Percentiles rank a stretch among this genome's conserved stretches.
Conservation (phyloP, 1,140 invertebrate genomes). For the Gryllus bimaculatus region DNA sequence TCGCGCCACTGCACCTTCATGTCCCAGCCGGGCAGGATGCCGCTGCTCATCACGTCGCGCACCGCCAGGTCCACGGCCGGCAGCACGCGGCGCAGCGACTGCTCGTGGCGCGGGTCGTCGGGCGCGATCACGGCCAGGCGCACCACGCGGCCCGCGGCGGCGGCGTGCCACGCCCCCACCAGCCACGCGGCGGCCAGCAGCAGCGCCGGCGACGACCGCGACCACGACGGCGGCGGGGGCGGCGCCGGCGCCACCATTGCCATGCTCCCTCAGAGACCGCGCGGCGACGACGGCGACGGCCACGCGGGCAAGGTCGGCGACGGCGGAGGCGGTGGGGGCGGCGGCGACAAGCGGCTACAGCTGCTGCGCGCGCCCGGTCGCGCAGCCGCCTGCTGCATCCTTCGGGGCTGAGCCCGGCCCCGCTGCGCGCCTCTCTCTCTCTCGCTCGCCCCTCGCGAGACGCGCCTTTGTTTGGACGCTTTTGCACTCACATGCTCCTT, state of each 20-base stretch:
- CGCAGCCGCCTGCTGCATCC: not conserved
- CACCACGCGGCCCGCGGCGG: slow-evolving; percentile 29
- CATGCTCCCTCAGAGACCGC: not conserved
- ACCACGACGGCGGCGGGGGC: not conserved
- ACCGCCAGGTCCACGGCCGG: slow-evolving; percentile 66
- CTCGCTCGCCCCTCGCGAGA: no score
- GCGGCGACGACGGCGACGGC: not conserved
- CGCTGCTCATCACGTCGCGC: slow-evolving; percentile 46
- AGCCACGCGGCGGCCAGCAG: not conserved
- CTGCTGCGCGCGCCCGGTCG: no score
- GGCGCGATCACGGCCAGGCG: slow-evolving; percentile 60
- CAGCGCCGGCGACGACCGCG: not conserved
- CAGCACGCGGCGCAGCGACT: slow-evolving; percentile 53
- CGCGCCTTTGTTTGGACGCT: no score
- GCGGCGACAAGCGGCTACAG: not conserved
- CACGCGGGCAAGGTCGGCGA: not conserved
- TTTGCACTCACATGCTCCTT: no score
- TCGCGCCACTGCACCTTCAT: slow-evolving; percentile 60
- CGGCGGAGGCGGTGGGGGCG: no score
- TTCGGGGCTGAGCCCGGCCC: no score
- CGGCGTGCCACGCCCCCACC: not conserved
- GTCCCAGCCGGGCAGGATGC: slow-evolving; percentile 52
- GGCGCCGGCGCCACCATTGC: not conserved
- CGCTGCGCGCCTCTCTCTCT: no score
- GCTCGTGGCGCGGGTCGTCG: slow-evolving; percentile 47